Percentiles rank a stretch among this genome's conserved stretches.
Evolutionary conservation across 1,140 invertebrate species (phyloP).

Genomic region (Intoshia linei): DNA sequence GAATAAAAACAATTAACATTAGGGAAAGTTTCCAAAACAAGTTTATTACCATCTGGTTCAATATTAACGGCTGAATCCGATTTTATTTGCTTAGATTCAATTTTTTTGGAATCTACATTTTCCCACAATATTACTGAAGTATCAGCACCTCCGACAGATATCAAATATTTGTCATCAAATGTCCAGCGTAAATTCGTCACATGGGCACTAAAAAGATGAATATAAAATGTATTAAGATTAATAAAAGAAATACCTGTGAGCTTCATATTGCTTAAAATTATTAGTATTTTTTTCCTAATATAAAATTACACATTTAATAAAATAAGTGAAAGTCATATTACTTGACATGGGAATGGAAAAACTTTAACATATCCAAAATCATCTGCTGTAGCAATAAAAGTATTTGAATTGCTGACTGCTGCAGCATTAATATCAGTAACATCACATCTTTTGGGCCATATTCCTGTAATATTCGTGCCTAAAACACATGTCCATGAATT

Average conservation of each 20-base stretch:
- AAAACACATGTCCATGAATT: conserved; percentile 18
- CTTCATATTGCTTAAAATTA: no score
- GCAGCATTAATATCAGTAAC: conserved; percentile 22
- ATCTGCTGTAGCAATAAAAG: conserved; percentile 18
- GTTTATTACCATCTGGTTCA: no score
- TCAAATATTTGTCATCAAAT: conserved; percentile 11
- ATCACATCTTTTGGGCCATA: conserved; percentile 22
- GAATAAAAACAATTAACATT: no score
- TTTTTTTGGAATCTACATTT: conserved; percentile 6
- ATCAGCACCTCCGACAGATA: conserved; percentile 20
- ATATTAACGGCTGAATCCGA: not conserved
- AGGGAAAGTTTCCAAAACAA: no score
- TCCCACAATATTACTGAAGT: conserved; percentile 21
- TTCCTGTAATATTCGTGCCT: conserved; percentile 16
- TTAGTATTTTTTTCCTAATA: not conserved
- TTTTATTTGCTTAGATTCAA: conserved; percentile 5
- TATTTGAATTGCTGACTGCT: conserved; percentile 11
- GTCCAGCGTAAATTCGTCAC: conserved; percentile 22
- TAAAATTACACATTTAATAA: not conserved
- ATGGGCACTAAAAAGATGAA: conserved; percentile 23
- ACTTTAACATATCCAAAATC: conserved; percentile 23
- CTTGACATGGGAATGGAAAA: conserved; percentile 20
- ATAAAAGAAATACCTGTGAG: no score
- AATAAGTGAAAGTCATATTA: conserved; percentile 7
- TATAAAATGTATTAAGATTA: not conserved